A percentile compares a stretch with the other conserved stretches of the same genome.
Conservation (phyloP, 2,888 invertebrate genomes). For the Drosophila subquinaria region DNA sequence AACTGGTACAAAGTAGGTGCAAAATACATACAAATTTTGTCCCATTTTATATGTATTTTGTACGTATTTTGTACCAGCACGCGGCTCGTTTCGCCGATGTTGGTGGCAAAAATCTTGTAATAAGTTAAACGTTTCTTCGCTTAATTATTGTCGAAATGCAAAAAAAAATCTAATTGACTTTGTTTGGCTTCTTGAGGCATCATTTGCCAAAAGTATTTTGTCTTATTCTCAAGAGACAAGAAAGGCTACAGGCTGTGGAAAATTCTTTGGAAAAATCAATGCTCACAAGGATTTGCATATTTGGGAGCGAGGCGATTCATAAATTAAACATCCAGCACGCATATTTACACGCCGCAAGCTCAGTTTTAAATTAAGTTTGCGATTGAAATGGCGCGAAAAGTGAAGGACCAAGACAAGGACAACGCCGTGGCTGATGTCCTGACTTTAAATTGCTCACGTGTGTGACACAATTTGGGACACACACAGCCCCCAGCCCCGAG, state of each 20-base stretch:
- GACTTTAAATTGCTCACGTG: slow-evolving; percentile 81
- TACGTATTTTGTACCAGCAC: too few species aligned
- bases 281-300: slow-evolving; percentile 58
- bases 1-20: too few species aligned
- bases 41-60: too few species aligned
- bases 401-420: slow-evolving; percentile 30
- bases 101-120: too few species aligned
- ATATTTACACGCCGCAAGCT: slow-evolving; percentile 58
- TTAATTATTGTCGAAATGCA: too few species aligned
- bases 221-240: not conserved
- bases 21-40: too few species aligned
- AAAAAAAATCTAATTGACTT: too few species aligned
- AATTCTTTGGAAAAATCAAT: slow-evolving; percentile 57
- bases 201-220: not conserved
- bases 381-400: slow-evolving; percentile 68
- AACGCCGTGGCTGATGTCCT: slow-evolving; percentile 24
- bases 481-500: not conserved
- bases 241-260: not conserved
- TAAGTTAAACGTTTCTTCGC: too few species aligned
- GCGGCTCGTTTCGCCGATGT: too few species aligned
- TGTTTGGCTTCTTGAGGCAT: too few species aligned
- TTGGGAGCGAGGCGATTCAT: slow-evolving; percentile 74
- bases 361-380: slow-evolving; percentile 75
- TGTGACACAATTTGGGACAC: slow-evolving; percentile 73
- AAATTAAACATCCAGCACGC: slow-evolving; percentile 61